Conservation (phyloP, 2,888 invertebrate species). For the Thereva nobilitata region DNA sequence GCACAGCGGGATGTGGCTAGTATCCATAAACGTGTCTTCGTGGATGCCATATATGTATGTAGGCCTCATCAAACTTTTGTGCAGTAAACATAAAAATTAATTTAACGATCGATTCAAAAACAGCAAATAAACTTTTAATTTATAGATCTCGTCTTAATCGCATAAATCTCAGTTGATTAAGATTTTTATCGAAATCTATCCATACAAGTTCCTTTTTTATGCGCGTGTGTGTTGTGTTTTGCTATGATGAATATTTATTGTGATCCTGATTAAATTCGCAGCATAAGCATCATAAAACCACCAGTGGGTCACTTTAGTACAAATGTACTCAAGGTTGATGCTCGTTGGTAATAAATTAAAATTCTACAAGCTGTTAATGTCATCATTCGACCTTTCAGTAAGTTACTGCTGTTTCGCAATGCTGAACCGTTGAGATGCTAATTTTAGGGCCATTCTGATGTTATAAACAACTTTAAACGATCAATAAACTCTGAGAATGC, state of each 20-base stretch:
- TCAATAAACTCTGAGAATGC: neutral
- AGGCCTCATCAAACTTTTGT: slow-evolving; percentile 9
- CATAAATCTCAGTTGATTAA: slow-evolving; percentile 16
- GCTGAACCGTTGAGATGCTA: neutral
- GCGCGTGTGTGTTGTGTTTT: neutral
- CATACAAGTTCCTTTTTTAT: neutral
- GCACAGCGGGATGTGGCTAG: slow-evolving; percentile 5
- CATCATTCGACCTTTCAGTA: neutral
- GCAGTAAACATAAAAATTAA: slow-evolving; percentile 17
- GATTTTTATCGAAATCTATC: slow-evolving; percentile 1
- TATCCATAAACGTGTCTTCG: neutral
- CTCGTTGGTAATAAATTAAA: neutral
- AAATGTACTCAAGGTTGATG: neutral
- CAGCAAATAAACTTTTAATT: neutral
- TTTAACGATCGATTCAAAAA: slow-evolving; percentile 18
- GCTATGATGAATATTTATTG: neutral
- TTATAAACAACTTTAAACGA: neutral
- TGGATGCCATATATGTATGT: neutral
- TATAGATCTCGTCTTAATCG: neutral
- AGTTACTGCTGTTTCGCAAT: slow-evolving; percentile 1
- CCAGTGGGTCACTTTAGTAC: slow-evolving; percentile 4
- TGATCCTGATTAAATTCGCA: slow-evolving; percentile 8
- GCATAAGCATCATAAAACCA: neutral
- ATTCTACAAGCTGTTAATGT: slow-evolving; percentile 1
- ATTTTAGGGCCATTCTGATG: neutral